These are phyloP conservation scores for Ariopsis seemanni DNA, from an alignment of 2,113 vertebrate genomes.

Conservation along the genomic window DNA sequence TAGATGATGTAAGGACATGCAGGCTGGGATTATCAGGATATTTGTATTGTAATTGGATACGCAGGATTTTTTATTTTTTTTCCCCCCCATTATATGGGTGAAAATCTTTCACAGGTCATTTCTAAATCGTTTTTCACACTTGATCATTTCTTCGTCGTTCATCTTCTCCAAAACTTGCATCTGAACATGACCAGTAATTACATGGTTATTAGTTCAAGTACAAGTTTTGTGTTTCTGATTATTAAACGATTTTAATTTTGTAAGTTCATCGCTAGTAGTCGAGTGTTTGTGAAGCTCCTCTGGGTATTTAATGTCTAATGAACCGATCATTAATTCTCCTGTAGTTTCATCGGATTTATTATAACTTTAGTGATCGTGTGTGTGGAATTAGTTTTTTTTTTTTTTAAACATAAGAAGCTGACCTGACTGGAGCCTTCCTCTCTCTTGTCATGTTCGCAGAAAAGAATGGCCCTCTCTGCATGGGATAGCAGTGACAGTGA, in stretches of 20 bases:
- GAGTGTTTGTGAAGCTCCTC: not conserved
- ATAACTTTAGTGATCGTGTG: not conserved
- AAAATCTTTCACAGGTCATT: not conserved
- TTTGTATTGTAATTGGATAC: not conserved
- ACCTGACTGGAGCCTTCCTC: slow-evolving; percentile 59
- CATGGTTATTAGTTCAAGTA: not conserved
- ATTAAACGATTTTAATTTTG: not conserved
- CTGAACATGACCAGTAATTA: not conserved
- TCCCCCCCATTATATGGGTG: not conserved
- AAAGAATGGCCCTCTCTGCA: slow-evolving; percentile 79
- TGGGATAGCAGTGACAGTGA: slow-evolving; percentile 78
- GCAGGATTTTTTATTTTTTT: no score
- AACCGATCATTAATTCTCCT: not conserved
- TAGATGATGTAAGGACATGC: not conserved
- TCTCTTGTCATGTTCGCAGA: slow-evolving; percentile 86
- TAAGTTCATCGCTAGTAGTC: not conserved
- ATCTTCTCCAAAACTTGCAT: not conserved
- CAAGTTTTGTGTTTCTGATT: not conserved
- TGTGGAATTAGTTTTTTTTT: not conserved
- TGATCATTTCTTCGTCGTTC: not conserved
- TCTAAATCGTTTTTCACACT: not conserved
- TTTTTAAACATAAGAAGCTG: not conserved
- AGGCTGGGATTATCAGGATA: not conserved
- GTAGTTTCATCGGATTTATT: not conserved
- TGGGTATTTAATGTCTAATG: not conserved